Conservation (phyloP, 2,888 invertebrate species). For the Athalia rosae region DNA sequence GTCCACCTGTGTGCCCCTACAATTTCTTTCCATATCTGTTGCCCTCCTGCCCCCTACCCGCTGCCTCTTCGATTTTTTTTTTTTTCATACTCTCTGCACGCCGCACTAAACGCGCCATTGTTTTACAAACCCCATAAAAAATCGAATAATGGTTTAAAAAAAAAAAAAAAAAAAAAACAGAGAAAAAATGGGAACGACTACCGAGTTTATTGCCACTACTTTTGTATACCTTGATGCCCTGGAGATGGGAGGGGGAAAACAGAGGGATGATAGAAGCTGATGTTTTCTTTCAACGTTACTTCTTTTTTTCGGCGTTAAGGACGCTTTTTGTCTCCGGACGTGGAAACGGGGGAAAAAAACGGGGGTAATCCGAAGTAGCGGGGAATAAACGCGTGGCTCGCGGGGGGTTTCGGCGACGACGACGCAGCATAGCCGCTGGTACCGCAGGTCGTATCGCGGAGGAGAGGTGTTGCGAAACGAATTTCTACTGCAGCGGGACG, state of each 20-base stretch:
- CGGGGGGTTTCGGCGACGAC: conserved; percentile 1
- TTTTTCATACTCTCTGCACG: not conserved
- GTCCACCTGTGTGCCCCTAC: conserved; percentile 57
- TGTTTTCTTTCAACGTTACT: no score
- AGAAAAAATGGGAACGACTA: not conserved
- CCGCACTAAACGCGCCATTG: conserved; percentile 58
- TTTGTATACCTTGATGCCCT: not conserved
- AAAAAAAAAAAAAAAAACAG: not conserved
- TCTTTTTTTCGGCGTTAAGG: not conserved
- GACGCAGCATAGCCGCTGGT: conserved; percentile 1
- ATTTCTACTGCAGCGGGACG: not conserved
- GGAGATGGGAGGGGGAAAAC: no score
- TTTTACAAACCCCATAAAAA: conserved; percentile 62
- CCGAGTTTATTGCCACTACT: conserved; percentile 3
- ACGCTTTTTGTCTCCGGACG: conserved; percentile 37
- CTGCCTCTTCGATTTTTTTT: conserved; percentile 32
- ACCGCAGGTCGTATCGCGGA: conserved; percentile 2
- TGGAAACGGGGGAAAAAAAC: not conserved
- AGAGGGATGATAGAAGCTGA: no score
- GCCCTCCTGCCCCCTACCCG: conserved; percentile 44
- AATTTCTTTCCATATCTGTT: conserved; percentile 46
- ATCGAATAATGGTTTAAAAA: not conserved
- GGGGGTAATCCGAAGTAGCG: conserved; percentile 4
- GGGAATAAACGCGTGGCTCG: conserved; percentile 7
- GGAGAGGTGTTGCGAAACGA: no score